phyloP scores from a whole-genome alignment of 2,888 invertebrate genomes.

The Mongoloraphidia duomilia region DNA sequence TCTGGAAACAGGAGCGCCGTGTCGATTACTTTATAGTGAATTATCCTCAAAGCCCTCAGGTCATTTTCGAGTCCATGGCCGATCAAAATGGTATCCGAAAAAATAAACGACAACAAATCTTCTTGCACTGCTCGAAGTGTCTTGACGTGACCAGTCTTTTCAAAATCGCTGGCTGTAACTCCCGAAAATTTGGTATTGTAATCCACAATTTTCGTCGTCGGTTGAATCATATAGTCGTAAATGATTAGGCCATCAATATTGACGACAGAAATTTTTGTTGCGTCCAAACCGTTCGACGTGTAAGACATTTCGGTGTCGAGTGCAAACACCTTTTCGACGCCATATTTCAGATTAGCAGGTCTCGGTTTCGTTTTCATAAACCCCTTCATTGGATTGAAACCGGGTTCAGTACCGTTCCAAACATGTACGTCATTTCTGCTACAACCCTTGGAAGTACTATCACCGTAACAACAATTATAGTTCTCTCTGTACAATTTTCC shows the following conservation, averaged over 20 bases:
- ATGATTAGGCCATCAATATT: conserved; percentile 37
- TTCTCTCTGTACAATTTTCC: conserved; percentile 46
- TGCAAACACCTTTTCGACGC: conserved; percentile 49
- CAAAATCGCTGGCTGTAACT: conserved; percentile 37
- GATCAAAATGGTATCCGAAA: conserved; percentile 44
- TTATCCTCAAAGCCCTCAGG: conserved; percentile 43
- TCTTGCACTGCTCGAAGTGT: conserved; percentile 37
- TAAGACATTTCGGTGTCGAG: conserved; percentile 97
- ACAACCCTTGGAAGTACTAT: conserved; percentile 45
- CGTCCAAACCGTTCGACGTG: conserved; percentile 71
- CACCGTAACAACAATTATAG: conserved; percentile 50
- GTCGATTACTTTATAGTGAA: conserved; percentile 47
- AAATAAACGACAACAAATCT: conserved; percentile 38
- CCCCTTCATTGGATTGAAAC: conserved; percentile 56
- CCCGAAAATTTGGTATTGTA: conserved; percentile 57
- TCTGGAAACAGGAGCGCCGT: conserved; percentile 51
- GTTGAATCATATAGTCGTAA: conserved; percentile 44
- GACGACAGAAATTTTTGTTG: conserved; percentile 78
- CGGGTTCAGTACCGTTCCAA: conserved; percentile 56
- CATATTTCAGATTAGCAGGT: conserved; percentile 29
- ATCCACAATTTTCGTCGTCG: conserved; percentile 43
- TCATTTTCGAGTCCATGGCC: conserved; percentile 60
- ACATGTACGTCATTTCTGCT: conserved; percentile 52
- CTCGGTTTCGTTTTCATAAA: conserved; percentile 41
- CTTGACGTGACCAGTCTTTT: conserved; percentile 24